Conservation (phyloP, 1,140 invertebrate genomes). For the Diploscapter pachys region DNA sequence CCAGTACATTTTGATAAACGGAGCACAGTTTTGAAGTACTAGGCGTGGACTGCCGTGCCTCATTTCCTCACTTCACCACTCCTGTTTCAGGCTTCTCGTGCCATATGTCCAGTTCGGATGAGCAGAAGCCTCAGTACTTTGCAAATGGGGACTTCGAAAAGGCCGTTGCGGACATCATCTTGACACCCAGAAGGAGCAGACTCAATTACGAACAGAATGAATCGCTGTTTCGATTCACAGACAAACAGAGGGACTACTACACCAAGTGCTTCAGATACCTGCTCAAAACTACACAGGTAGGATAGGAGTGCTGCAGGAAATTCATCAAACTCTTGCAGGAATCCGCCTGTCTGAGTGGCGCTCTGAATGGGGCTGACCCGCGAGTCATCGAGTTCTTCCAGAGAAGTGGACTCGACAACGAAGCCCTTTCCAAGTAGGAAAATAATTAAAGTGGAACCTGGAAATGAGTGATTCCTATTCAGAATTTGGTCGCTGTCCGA, state of each 20-base stretch:
- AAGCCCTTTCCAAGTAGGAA: slow-evolving; percentile 14
- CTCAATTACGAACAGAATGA: background rate
- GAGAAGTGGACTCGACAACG: slow-evolving; percentile 10
- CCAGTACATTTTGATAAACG: too few relatives aligned
- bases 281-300: slow-evolving; percentile 34
- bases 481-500: slow-evolving; percentile 90
- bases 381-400: slow-evolving; percentile 41
- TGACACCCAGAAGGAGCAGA: slow-evolving; percentile 17
- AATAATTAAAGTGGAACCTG: too few relatives aligned
- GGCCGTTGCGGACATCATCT: slow-evolving; percentile 30
- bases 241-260: slow-evolving; percentile 39
- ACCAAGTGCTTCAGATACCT: slow-evolving; percentile 37
- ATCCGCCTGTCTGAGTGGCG: background rate
- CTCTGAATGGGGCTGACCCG: slow-evolving; percentile 32
- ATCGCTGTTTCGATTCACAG: slow-evolving; percentile 30
- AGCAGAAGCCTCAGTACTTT: slow-evolving; percentile 34
- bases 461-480: background rate
- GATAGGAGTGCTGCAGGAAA: background rate
- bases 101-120: background rate
- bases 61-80: too few relatives aligned
- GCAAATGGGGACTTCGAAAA: slow-evolving; percentile 36
- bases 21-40: too few relatives aligned
- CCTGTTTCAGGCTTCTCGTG: too few relatives aligned
- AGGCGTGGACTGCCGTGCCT: too few relatives aligned
- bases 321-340: too few relatives aligned